Conservation (phyloP, 1,140 invertebrate genomes). For the Melitaea cinxia region DNA sequence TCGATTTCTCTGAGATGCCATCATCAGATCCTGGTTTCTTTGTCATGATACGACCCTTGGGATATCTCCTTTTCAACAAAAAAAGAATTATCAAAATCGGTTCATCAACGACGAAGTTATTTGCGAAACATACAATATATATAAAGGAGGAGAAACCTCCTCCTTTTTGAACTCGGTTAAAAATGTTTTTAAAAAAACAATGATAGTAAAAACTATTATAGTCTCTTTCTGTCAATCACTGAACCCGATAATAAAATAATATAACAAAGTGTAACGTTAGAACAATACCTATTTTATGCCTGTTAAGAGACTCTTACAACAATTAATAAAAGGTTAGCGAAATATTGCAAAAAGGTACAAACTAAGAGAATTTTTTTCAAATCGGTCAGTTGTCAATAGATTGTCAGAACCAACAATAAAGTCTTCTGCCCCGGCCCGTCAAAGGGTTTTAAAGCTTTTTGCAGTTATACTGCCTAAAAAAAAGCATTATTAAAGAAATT, state of each 20-base stretch:
- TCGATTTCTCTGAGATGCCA: no score
- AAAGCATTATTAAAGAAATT: conserved; percentile 58
- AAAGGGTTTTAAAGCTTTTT: conserved; percentile 64
- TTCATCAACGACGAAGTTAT: no score
- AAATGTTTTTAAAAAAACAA: no score
- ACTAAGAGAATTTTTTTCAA: no score
- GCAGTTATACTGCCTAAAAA: conserved; percentile 54
- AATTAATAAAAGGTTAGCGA: conserved; percentile 30
- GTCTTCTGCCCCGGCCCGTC: conserved; percentile 54
- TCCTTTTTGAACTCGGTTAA: no score
- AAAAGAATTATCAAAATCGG: no score
- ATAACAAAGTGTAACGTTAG: not conserved
- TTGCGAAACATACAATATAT: no score
- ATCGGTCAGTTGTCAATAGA: conserved; percentile 33
- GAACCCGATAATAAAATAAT: not conserved
- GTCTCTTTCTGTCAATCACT: not conserved
- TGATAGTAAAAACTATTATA: not conserved
- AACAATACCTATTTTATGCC: conserved; percentile 1
- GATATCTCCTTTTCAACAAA: no score
- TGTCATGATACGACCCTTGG: no score
- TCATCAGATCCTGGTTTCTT: no score
- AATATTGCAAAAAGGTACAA: conserved; percentile 21
- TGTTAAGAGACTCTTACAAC: not conserved
- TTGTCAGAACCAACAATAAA: conserved; percentile 37
- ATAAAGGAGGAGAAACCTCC: no score